phyloP scores from a whole-genome alignment of 2,113 vertebrate species.

The Phyllopteryx taeniolatus region DNA sequence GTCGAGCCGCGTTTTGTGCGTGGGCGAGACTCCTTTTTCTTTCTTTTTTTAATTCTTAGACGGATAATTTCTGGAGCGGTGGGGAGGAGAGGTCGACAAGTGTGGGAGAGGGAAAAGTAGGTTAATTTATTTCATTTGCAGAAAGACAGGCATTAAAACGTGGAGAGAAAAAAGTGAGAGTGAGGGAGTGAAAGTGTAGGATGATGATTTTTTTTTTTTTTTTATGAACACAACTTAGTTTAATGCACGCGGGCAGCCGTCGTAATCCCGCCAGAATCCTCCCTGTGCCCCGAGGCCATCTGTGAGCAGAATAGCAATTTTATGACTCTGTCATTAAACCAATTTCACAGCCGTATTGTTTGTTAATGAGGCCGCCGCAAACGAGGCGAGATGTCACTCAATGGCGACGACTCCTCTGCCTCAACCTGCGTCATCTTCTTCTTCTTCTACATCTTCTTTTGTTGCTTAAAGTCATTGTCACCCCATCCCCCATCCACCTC shows the following conservation, averaged over 20 bases:
- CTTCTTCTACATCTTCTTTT: constrained; percentile 50
- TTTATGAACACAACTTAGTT: constrained; percentile 92
- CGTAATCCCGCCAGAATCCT: constrained; percentile 94
- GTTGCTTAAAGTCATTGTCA: constrained; percentile 21
- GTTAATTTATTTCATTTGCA: constrained; percentile 79
- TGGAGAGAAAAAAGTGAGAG: constrained; percentile 68
- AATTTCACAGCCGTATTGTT: constrained; percentile 99
- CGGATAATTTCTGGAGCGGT: constrained; percentile 64
- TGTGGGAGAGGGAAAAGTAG: constrained; percentile 67
- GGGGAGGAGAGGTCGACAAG: constrained; percentile 62
- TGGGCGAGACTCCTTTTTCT: constrained; percentile 57
- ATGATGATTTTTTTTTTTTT: constrained; percentile 56
- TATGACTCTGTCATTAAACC: constrained; percentile 99
- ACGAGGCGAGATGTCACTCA: constrained; percentile 98
- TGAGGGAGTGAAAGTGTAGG: constrained; percentile 80
- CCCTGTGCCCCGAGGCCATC: constrained; percentile 94
- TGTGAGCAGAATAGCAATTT: constrained; percentile 99
- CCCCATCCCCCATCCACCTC: constrained; percentile 25
- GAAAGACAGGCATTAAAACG: constrained; percentile 79
- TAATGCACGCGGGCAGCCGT: constrained; percentile 96
- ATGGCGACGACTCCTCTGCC: constrained; percentile 68
- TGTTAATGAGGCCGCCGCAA: constrained; percentile 99
- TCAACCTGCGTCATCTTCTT: constrained; percentile 58
- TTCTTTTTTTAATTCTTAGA: constrained; percentile 62
- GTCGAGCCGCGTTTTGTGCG: constrained; percentile 64